Base-by-base conservation (phyloP, 1,140 invertebrate genomes). In the Scaptodrosophila lebanonensis region DNA sequence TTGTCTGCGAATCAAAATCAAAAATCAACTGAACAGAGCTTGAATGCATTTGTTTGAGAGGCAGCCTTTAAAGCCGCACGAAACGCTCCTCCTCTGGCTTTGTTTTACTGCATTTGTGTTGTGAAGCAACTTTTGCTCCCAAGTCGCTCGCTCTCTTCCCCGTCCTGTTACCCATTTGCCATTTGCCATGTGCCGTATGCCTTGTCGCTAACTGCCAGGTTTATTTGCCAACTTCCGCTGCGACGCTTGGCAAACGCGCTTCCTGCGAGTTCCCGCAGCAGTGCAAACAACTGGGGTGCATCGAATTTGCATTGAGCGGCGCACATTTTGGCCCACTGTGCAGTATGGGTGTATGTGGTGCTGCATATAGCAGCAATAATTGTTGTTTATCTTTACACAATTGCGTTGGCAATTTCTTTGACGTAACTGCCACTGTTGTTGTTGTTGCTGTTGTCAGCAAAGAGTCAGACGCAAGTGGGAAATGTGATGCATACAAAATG, bases 341-440 rank as follows among this genome's bases (percentile, higher is more conserved):
- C 13, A 9, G 4, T 8, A 20, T 9, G 4, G 22, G 3, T 11
- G 30, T 8, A 29, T 17, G 16, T 30, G 44, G 47, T 60, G 49
- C 54, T 40, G 44, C 63, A 58, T 71, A 66, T 63, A 60, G 64
- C 67, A 73, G 75, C 62, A 82, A 82, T 82, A 82, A 82, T 82
- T 82, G 75, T 82, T 82, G 75, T 82, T 82, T 82, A 82, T 82
- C 75, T 82, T 82, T 82, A 70, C 76, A 82, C 75, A 82, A 82
- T 82, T 82, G 75, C 66, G 69, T 75, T 82, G 76, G 66, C 69
- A 82, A 82, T 82, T 82, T 70, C 69, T 75, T 75, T 70, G 75
- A 70, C 57, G 48, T 38, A 47, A 15, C 13, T 36, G 44, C 33
- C 16, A 29, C 18, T 50, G 12, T 15, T 58, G 18, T 38, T 39